Base-by-base conservation (phyloP, 2,797 vertebrate genomes). In the Euthynnus affinis region DNA sequence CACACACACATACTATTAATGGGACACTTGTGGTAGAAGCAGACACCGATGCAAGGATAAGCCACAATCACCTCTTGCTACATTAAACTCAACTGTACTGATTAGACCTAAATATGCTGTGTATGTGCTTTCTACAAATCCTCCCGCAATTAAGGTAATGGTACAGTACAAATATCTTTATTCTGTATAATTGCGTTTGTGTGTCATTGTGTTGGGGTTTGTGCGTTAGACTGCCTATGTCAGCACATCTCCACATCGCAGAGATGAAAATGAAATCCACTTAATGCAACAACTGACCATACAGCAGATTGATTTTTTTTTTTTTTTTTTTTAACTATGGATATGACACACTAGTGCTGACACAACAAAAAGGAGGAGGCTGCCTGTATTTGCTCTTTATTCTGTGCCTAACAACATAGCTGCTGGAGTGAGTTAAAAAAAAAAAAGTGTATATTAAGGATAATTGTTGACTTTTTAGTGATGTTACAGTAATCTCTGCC, bases 71-170 rank as follows among this genome's bases (percentile, higher is more conserved):
- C 37, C 29, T 72, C 58, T 58, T 46, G 40, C 64, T 58, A 56
- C 46, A 69, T 69, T 71, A 61, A 91, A 81, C 92, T 94, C 91
- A 29, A 85, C 82, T 81, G 81, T 94, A 95, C 95, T 94, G 95
- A 96, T 96, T 94, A 94, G 90, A 94, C 90, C 91, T 92, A 95
- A 93, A 95, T 93, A 94, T 90, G 87, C 94, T 92, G 95, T 92
- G 93, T 94, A 93, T 92, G 94, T 91, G 94, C 88, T 95, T 95
- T 94, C 92, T 91, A 93, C 93, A 96, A 96, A 96, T 95, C 95
- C 91, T 89, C 89, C 87, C 91, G 87, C 93, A 92, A 90, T 91
- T 92, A 92, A 92, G 25, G 44, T 72, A 64, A 79, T 65, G 27
- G 32, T 7, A 58, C 25, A 9, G 57, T 46, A 46, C 17, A 61